phyloP scores from a whole-genome alignment of 1,140 invertebrate species.

The Drosophila teissieri region DNA sequence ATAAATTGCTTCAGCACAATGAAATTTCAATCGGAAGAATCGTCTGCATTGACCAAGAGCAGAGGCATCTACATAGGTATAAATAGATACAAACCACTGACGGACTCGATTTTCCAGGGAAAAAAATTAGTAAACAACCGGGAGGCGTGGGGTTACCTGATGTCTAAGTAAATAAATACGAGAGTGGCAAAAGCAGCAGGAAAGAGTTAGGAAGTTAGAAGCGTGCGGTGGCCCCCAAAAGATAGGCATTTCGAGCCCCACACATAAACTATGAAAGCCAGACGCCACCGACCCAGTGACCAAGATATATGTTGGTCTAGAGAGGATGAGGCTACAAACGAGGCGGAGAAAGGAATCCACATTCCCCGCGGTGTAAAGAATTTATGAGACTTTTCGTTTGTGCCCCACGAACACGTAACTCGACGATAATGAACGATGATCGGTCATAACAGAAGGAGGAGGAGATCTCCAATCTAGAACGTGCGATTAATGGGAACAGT shows the following conservation, averaged over 20 bases:
- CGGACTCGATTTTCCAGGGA: constrained; percentile 32
- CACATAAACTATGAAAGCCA: constrained; percentile 19
- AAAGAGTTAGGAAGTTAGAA: constrained; percentile 30
- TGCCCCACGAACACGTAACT: constrained; percentile 50
- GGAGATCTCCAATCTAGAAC: constrained; percentile 23
- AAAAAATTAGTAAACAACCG: constrained; percentile 26
- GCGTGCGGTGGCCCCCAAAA: constrained; percentile 58
- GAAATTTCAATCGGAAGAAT: background rate
- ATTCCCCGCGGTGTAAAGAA: constrained; percentile 60
- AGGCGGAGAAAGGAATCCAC: constrained; percentile 66
- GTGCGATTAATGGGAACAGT: constrained; percentile 38
- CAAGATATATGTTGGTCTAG: constrained; percentile 58
- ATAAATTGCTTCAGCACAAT: constrained; percentile 14
- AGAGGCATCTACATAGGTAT: constrained; percentile 15
- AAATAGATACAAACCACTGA: constrained; percentile 53
- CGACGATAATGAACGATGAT: constrained; percentile 60
- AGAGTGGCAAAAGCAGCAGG: constrained; percentile 30
- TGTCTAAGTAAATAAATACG: constrained; percentile 69
- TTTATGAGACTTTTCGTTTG: constrained; percentile 68
- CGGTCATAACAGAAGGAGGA: constrained; percentile 37
- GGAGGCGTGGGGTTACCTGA: constrained; percentile 43
- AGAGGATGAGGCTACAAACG: constrained; percentile 39
- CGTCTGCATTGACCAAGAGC: constrained; percentile 29
- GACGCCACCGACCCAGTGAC: constrained; percentile 76
- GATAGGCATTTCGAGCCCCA: constrained; percentile 42